Conservation (phyloP, 2,888 invertebrate genomes). For the Dyspetes luteomarginatus region DNA sequence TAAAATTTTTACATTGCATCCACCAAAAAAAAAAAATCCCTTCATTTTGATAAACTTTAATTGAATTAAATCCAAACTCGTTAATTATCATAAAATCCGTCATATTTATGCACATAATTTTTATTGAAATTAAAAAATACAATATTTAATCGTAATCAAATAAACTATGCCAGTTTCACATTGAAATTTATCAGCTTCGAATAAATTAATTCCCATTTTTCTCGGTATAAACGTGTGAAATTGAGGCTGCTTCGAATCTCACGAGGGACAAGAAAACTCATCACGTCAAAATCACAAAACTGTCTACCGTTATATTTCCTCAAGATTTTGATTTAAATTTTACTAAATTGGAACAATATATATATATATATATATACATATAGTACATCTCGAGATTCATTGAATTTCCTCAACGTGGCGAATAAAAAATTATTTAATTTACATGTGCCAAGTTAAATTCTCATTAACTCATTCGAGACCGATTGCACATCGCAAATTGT, state of each 20-base stretch:
- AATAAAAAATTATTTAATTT: not conserved
- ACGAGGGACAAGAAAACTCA: not conserved
- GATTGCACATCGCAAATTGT: no score
- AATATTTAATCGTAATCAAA: no score
- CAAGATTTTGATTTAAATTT: slow-evolving; percentile 1
- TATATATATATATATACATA: no score
- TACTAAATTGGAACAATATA: slow-evolving; percentile 11
- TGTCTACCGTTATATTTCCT: not conserved
- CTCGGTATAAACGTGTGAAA: not conserved
- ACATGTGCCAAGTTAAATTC: not conserved
- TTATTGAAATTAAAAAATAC: not conserved
- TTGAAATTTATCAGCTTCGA: not conserved
- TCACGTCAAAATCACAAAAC: not conserved
- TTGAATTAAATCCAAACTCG: no score
- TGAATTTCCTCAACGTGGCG: not conserved
- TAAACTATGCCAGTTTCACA: no score
- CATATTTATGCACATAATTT: no score
- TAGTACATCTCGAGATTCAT: not conserved
- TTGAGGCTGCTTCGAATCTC: not conserved
- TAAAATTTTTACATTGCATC: no score
- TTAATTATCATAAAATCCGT: no score
- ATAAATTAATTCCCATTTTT: not conserved
- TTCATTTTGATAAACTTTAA: no score
- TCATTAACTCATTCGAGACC: no score
- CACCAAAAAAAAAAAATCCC: no score